Conservation (phyloP, 2,888 invertebrate genomes). For the Sarcophaga subvicina region DNA sequence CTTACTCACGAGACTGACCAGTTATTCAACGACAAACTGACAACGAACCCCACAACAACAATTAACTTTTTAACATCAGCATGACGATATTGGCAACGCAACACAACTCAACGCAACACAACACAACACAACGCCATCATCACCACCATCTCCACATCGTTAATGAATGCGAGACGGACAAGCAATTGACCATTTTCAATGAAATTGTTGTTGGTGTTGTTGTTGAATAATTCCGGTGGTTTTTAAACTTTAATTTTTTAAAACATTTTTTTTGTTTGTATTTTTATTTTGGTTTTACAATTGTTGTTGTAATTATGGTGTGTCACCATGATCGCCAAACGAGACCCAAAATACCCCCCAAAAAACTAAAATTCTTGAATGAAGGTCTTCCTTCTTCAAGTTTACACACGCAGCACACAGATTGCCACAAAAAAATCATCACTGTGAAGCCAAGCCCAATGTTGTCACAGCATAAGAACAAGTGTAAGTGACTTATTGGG, state of each 20-base stretch:
- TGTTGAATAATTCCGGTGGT: conserved; percentile 59
- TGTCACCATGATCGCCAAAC: neutral
- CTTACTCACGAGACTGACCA: no score
- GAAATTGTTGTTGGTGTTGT: neutral
- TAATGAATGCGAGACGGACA: neutral
- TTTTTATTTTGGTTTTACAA: neutral
- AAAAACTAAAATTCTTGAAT: no score
- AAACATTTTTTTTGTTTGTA: neutral
- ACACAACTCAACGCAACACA: neutral
- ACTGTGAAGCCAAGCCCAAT: no score
- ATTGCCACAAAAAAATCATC: no score
- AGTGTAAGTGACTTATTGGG: no score
- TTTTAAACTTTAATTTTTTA: conserved; percentile 11
- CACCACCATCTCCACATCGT: neutral
- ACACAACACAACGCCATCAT: neutral
- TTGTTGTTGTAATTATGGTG: conserved; percentile 8
- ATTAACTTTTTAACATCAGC: neutral
- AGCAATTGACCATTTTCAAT: conserved; percentile 7
- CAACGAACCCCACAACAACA: neutral
- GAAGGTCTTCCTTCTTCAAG: no score
- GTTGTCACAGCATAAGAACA: no score
- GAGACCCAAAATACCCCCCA: no score
- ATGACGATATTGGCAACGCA: neutral
- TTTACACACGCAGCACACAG: no score
- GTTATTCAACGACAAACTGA: neutral